These are phyloP conservation scores for Ctenicera cuprea DNA, from an alignment of 2,888 invertebrate genomes.

Conservation along the genomic window DNA sequence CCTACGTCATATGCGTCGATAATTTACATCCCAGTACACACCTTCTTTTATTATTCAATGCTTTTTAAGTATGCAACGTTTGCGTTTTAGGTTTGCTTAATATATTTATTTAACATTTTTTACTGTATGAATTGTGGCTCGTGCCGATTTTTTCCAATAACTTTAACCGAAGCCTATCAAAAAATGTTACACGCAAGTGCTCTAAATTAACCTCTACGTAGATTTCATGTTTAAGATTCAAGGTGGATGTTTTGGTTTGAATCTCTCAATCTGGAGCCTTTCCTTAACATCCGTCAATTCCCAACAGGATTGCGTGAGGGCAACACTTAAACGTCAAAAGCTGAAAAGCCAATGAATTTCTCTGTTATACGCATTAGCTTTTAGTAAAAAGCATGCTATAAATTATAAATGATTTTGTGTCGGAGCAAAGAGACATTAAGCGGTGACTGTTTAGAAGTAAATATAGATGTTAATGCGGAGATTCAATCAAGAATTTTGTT, in stretches of 20 bases:
- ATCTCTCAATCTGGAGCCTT: constrained; percentile 17
- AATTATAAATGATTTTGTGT: constrained; percentile 17
- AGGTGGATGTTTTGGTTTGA: constrained; percentile 1
- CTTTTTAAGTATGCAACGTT: constrained; percentile 9
- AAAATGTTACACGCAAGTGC: background rate
- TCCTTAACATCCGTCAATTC: constrained; percentile 26
- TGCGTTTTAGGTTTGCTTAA: constrained; percentile 3
- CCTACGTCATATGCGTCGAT: background rate
- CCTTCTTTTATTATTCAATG: constrained; percentile 6
- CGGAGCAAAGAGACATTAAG: background rate
- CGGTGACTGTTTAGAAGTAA: background rate
- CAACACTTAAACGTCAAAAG: constrained; percentile 12
- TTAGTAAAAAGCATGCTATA: constrained; percentile 10
- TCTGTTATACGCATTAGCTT: constrained; percentile 25
- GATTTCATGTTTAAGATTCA: constrained; percentile 10
- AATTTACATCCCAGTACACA: constrained; percentile 8
- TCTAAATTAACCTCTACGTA: background rate
- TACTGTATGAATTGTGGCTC: background rate
- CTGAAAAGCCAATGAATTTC: constrained; percentile 26
- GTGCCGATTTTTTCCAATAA: background rate
- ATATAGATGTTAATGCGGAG: background rate
- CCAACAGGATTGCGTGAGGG: constrained; percentile 24
- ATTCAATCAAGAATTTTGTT: no score
- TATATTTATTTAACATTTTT: constrained; percentile 1
- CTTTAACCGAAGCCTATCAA: no score